Base-by-base conservation (phyloP, 2,797 vertebrate species). In the Loriculus beryllinus region DNA sequence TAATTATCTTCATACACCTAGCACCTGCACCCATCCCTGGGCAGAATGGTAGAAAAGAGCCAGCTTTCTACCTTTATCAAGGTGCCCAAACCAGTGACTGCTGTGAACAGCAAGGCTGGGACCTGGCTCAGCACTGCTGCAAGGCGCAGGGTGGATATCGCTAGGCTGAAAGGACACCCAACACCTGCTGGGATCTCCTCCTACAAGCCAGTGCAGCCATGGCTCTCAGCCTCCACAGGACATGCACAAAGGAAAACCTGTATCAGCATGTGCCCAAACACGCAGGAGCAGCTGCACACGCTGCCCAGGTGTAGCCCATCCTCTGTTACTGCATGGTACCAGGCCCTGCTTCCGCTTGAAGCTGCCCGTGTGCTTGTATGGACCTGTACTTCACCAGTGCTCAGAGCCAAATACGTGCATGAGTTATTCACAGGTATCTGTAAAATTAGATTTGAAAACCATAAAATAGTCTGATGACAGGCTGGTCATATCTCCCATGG, bases 321-420 rank as follows among this genome's bases (percentile, higher is more conserved):
- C 79, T 85, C 60, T 49, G 7, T 56, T 65, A n/a, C 42, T 22
- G 48, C 6, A 3, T 16, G 22, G 29, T 31, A 76, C 18, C 60
- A 77, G 74, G 75, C 26, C 48, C 45, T 94, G 60, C 86, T 94
- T 70, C 82, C 80, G 79, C 89, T 82, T 80, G 68, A 87, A 82
- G 68, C 71, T 91, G 48, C 68, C 68, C 64, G 42, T 1, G 4
- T 82, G 67, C 89, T 91, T 95, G 89, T 70, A 82, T 14, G 31
- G 62, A 51, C 91, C 91, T 94, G 89, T 68, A 76, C 25, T 84
- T 86, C 42, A 57, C 23, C 47, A 48, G 2, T 45, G 64, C 26
- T 76, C 72, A 77, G 70, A 83, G 35, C 48, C 28, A 95, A 92
- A 82, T 14, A 8, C 23, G 13, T 48, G 25, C 57, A 43, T n/a